Conservation (phyloP, 1,140 invertebrate species). For the Acromyrmex charruanus region DNA sequence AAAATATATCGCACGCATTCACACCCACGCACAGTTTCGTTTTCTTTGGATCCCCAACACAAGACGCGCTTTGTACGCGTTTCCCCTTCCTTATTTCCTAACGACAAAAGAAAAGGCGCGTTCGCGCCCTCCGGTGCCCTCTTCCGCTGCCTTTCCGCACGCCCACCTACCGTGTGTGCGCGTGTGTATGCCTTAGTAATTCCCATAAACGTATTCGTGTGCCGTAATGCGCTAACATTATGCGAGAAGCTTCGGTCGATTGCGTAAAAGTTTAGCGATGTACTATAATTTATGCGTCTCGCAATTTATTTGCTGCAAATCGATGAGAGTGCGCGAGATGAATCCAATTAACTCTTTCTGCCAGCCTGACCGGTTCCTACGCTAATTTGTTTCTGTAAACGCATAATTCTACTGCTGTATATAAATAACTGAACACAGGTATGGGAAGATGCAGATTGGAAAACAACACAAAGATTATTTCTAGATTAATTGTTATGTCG, state of each 20-base stretch:
- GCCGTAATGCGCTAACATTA: slow-evolving; percentile 12
- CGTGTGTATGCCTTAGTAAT: slow-evolving; percentile 9
- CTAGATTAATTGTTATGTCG: neutral
- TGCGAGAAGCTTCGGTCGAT: slow-evolving; percentile 17
- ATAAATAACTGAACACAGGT: neutral
- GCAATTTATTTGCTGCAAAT: slow-evolving; percentile 15
- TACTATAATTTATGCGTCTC: slow-evolving; percentile 46
- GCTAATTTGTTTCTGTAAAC: slow-evolving; percentile 37
- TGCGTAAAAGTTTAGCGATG: slow-evolving; percentile 31
- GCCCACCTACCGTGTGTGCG: slow-evolving; percentile 24
- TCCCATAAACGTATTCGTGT: slow-evolving; percentile 10
- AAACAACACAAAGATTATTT: neutral
- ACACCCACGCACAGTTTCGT: slow-evolving; percentile 69
- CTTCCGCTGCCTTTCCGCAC: slow-evolving; percentile 52
- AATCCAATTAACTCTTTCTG: slow-evolving; percentile 41
- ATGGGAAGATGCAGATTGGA: neutral
- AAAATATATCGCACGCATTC: slow-evolving; percentile 75
- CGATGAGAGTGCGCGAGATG: slow-evolving; percentile 19
- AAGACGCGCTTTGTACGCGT: slow-evolving; percentile 78
- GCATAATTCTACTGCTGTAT: slow-evolving; percentile 9
- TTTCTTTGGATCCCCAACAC: slow-evolving; percentile 77
- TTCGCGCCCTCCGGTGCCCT: slow-evolving; percentile 65
- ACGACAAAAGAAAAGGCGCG: slow-evolving; percentile 79
- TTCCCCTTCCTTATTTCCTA: slow-evolving; percentile 76
- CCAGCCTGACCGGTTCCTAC: neutral